Evolutionary conservation across 2,113 vertebrate genomes (phyloP).

Genomic region (Cryptotis parvus): DNA sequence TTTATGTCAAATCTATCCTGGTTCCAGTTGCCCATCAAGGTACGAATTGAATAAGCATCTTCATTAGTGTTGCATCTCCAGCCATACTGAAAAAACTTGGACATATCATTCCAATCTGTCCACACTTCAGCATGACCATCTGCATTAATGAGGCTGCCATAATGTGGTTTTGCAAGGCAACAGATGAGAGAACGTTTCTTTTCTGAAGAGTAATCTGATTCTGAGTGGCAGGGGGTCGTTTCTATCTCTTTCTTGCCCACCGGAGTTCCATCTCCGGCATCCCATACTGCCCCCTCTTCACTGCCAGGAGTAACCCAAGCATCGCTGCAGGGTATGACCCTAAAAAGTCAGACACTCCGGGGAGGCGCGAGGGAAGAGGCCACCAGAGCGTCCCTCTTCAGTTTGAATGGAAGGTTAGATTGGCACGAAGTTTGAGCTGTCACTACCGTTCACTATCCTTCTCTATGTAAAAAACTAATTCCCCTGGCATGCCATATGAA

Average conservation of each 20-base stretch:
- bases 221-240: not conserved
- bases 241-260: too few relatives aligned
- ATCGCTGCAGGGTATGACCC: too few relatives aligned
- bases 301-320: too few relatives aligned
- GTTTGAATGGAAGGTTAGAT: slow-evolving; percentile 27
- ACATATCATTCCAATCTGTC: slow-evolving; percentile 78
- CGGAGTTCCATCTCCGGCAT: too few relatives aligned
- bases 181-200: slow-evolving; percentile 68
- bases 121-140: slow-evolving; percentile 86
- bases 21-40: slow-evolving; percentile 88
- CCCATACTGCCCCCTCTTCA: too few relatives aligned
- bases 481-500: not conserved
- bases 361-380: too few relatives aligned
- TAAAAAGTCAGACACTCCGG: too few relatives aligned
- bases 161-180: slow-evolving; percentile 64
- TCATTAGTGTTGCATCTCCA: slow-evolving; percentile 87
- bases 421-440: slow-evolving; percentile 18
- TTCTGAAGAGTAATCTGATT: slow-evolving; percentile 35
- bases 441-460: not conserved
- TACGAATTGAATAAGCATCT: slow-evolving; percentile 81
- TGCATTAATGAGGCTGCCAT: slow-evolving; percentile 80
- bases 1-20: slow-evolving; percentile 83
- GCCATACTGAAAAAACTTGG: slow-evolving; percentile 86
- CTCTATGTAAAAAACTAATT: not conserved
- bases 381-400: not conserved